Evolutionary conservation across 2,797 vertebrate genomes (phyloP), one percentile per base, ranked within the genome.

Genomic region (Danio jaintianensis): DNA sequence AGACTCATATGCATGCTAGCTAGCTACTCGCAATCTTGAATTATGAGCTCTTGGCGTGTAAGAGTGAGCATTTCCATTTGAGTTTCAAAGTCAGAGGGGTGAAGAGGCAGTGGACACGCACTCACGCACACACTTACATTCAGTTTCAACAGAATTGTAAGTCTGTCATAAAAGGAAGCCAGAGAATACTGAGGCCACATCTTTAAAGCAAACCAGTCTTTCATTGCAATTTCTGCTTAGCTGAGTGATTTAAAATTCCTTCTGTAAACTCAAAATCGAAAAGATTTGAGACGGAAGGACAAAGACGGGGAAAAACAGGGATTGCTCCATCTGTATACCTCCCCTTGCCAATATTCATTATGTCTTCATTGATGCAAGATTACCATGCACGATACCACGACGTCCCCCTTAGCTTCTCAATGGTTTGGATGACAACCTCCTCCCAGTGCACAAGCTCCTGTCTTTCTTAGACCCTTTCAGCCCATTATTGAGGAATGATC

Each of bases 361-460:
- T 90, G 86, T 85, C 84, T 79, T 74, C 79, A 90, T 86, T 89
- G 88, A 88, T 84, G 88, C 88, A 89, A 90, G 89, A 91, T 93
- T 90, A 92, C 88, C 70, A 75, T 86, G 86, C 86, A 87, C 88
- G 90, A 91, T 91, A 90, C 89, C 89, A 91, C 91, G 91, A 90
- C 89, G 88, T 88, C 88, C 89, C 87, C 88, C 75, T 75, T 68
- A 80, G 87, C 86, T 87, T 82, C 45, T 75, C 85, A 89, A 82
- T 83, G 87, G 29, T 52, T 50, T 66, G 47, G 55, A 84, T 83
- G 85, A 75, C 87, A 78, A 66, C 62, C 79, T 79, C 52, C 58
- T 74, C 64, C 70, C 45, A 63, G 47, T 53, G 18, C 75, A 61
- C 53, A 10, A 62, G 48, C 47, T 59, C 73, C 61, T 67, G 50